Percentiles rank a stretch among this genome's conserved stretches.
Conservation (phyloP, 2,888 invertebrate genomes). For the Latrodectus hesperus region DNA sequence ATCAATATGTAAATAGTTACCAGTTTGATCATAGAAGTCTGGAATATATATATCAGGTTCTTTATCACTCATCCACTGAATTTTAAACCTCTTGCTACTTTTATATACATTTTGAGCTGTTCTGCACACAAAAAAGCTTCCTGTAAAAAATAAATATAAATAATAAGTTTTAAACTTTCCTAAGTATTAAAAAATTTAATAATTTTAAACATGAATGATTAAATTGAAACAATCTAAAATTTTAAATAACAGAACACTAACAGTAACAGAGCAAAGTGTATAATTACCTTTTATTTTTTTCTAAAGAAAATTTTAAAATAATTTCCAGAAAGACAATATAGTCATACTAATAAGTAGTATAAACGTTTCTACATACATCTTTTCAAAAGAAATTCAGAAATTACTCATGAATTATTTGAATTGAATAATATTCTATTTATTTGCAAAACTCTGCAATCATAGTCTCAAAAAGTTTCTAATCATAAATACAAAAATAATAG, state of each 20-base stretch:
- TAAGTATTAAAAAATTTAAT: background rate
- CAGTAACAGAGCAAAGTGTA: background rate
- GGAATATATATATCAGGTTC: conserved; percentile 83
- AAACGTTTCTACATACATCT: too few species aligned
- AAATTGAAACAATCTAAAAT: background rate
- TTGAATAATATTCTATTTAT: too few species aligned
- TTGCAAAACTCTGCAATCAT: too few species aligned
- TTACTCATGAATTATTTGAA: too few species aligned
- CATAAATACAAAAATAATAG: background rate
- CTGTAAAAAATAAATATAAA: conserved; percentile 70
- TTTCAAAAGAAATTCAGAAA: too few species aligned
- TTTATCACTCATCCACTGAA: conserved; percentile 83
- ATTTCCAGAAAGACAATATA: too few species aligned
- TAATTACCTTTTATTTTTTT: background rate
- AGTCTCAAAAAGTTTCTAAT: too few species aligned
- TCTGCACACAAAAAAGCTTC: conserved; percentile 82
- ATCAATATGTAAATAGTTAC: conserved; percentile 75
- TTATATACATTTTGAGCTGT: conserved; percentile 92
- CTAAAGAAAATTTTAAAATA: background rate
- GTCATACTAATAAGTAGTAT: too few species aligned
- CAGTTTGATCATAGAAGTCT: conserved; percentile 91
- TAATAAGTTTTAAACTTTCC: background rate
- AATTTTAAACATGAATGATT: background rate
- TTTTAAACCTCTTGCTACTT: conserved; percentile 87
- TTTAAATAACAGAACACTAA: background rate